Percentiles rank a stretch among this genome's conserved stretches.
phyloP scores from a whole-genome alignment of 2,113 vertebrate species.

The Lamprologus speciosus region DNA sequence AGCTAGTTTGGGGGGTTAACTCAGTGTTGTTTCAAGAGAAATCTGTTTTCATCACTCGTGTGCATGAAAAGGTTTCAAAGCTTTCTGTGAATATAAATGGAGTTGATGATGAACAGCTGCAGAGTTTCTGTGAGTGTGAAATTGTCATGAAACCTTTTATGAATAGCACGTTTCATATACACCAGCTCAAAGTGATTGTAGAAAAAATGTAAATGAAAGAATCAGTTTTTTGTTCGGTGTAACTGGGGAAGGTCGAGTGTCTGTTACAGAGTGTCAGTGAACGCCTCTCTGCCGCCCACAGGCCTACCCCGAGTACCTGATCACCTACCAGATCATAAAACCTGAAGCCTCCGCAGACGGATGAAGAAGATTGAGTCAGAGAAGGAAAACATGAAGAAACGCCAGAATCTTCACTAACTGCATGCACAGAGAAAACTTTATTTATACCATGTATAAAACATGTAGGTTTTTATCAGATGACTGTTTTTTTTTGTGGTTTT shows the following conservation, averaged over 20 bases:
- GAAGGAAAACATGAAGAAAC: neutral
- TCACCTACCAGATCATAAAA: conserved; percentile 90
- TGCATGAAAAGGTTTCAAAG: neutral
- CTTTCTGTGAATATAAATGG: neutral
- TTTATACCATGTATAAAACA: conserved; percentile 55
- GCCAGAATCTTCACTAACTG: neutral
- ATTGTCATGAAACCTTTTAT: neutral
- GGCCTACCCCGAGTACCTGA: conserved; percentile 91
- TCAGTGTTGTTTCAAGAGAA: neutral
- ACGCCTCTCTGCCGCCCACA: conserved; percentile 34
- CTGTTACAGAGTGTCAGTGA: neutral
- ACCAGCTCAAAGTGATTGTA: neutral
- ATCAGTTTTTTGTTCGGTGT: neutral
- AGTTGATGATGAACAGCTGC: neutral
- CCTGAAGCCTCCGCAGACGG: conserved; percentile 75
- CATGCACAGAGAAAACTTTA: conserved; percentile 49
- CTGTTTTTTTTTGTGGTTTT: neutral
- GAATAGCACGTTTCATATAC: neutral
- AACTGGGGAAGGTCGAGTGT: neutral
- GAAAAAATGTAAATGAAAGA: neutral
- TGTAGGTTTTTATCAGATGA: neutral
- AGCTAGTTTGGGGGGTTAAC: neutral
- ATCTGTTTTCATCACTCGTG: neutral
- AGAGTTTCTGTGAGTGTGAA: neutral
- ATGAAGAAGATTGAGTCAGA: neutral